Percentiles rank a stretch among this genome's conserved stretches.
These are phyloP conservation scores for Metellina segmentata DNA, from an alignment of 2,888 invertebrate genomes.

Conservation along the genomic window DNA sequence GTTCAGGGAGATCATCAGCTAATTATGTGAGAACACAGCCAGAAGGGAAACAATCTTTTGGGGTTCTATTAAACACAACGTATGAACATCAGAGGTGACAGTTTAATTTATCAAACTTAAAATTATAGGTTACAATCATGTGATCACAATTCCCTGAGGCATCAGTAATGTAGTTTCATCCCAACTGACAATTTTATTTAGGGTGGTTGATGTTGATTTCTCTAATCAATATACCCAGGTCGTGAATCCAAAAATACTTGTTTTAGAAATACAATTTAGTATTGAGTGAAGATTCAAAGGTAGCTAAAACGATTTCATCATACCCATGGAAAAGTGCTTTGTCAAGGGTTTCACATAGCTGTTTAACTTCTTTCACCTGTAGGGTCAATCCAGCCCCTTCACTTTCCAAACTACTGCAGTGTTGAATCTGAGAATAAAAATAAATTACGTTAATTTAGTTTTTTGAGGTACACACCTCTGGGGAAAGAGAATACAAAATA, in stretches of 20 bases:
- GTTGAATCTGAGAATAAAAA: constrained; percentile 59
- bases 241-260: background rate
- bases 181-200: too few relatives aligned
- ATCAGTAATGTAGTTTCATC: too few relatives aligned
- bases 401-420: constrained; percentile 60
- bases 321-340: constrained; percentile 75
- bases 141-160: too few relatives aligned
- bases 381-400: constrained; percentile 49
- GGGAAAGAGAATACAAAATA: background rate
- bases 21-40: too few relatives aligned
- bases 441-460: background rate
- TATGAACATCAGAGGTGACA: too few relatives aligned
- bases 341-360: constrained; percentile 75
- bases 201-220: too few relatives aligned
- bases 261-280: background rate
- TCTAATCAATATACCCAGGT: background rate
- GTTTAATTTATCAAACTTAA: too few relatives aligned
- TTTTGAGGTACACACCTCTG: background rate
- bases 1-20: too few relatives aligned
- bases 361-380: constrained; percentile 66
- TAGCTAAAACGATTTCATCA: background rate
- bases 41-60: too few relatives aligned
- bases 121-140: too few relatives aligned
- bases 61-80: too few relatives aligned
- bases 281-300: background rate